Base-by-base conservation (phyloP, 2,888 invertebrate species). In the Pandemis corylana region DNA sequence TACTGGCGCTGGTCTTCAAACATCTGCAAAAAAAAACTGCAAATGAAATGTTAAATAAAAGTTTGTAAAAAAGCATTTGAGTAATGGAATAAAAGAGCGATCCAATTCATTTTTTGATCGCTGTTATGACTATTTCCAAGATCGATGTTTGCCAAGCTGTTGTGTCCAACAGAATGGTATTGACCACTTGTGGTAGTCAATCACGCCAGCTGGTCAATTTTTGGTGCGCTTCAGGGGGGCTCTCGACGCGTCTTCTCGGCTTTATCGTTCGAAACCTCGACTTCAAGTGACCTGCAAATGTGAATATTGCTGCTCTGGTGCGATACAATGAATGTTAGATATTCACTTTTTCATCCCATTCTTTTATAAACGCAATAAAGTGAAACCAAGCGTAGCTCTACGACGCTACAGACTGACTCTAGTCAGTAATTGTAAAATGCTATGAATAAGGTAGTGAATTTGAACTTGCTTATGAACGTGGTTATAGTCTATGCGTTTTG, bases 121-220 rank as follows among this genome's bases (percentile, higher is more conserved):
- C 51, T 13, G 51, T 51, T 44, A 56, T 69, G 41, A 49, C 65
- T 10, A 62, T 65, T 68, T 59, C 15, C 46, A 67, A 42, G 64
- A 62, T 41, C 46, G 56, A 69, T 78, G 75, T 80, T 80, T 79
- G 76, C 77, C 0, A 61, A 77, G 75, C 79, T 71, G 69, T 78
- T 71, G 59, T 66, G 68, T 65, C 75, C 72, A 62, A 71, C 74
- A 66, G 68, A 62, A 56, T 67, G 70, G 46, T 76, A 78, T 70
- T 75, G 76, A 73, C 77, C 81, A 78, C 81, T 84, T 67, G 44
- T 62, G 68, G 67, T 71, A 76, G 79, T 80, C 81, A 83, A 82
- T 83, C 78, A 80, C 62, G 71, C 82, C 86, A 85, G 83, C 79
- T 84, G 87, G 86, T 82, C 85, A 84, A 76, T 75, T 73, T 56